Base-by-base conservation (phyloP, 2,797 vertebrate genomes). In the Huso huso region DNA sequence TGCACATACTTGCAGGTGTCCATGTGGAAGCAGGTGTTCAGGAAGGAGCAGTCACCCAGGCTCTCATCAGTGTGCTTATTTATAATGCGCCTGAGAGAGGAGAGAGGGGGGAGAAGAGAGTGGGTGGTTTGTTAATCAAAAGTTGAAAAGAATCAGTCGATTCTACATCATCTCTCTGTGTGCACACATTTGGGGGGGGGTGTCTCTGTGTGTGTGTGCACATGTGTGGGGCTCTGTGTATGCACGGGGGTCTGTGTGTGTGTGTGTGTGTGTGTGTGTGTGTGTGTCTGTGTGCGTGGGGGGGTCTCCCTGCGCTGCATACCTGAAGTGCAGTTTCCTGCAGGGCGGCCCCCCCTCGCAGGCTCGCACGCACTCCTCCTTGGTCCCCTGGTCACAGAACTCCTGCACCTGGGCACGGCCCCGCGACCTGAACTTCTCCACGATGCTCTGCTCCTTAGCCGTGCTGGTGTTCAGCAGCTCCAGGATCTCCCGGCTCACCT, bases 1-100 rank as follows among this genome's bases (percentile, higher is more conserved):
- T 97, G 95, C 75, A 96, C 94, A 58, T 96, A 96, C 70, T 97
- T 97, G 79, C 95, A 97, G 69, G 92, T 96, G 82, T 97, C 95
- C 95, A 97, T 97, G 81, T 97, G 94, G 86, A 97, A 97, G 66
- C 94, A 96, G 0, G 95, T 97, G 84, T 96, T 97, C 73, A 97
- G 91, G 83, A 97, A 97, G 73, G 94, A 96, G 78, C 95, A 97
- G 82, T 97, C 95, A 7, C 95, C 95, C 6, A 97, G 85, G 66
- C 93, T 95, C 72, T 97, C 94, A 37, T 95, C 95, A 0, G 95
- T 97, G 84, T 97, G 94, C 72, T 94, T 95, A 84, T 96, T 95
- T 81, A 97, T 97, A 82, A 97, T 97, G 69, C 94, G 92, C 58
- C 94, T 95, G 74, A 37, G 23, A 37, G 23, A 37, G 49, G 13